Percentiles rank a stretch among this genome's conserved stretches.
These are phyloP conservation scores for Myotis vivesi DNA, from an alignment of 2,797 vertebrate genomes.

Conservation along the genomic window DNA sequence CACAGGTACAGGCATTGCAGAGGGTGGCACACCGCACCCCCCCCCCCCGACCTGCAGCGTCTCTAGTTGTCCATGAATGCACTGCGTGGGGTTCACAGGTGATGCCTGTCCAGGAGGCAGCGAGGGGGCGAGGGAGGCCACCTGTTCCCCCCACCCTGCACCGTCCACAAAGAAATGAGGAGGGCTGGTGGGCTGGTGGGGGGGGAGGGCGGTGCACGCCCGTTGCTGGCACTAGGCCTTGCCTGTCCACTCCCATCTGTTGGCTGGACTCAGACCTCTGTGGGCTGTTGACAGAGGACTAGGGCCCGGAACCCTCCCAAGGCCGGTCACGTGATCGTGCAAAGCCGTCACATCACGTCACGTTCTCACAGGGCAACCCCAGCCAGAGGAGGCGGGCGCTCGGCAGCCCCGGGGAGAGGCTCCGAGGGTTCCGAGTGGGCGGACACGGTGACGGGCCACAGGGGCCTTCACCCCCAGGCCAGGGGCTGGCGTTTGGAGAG, in stretches of 20 bases:
- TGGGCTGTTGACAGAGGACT: too few species aligned
- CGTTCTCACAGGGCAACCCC: too few species aligned
- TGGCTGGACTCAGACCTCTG: too few species aligned
- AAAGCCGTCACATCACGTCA: too few species aligned
- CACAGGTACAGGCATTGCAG: background rate
- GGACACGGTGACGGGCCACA: fast-evolving
- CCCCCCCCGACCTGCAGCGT: background rate
- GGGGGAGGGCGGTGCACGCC: background rate
- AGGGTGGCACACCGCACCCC: fast-evolving
- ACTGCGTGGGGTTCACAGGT: background rate
- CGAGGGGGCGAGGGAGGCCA: fast-evolving
- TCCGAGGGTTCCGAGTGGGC: fast-evolving
- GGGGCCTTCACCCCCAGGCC: background rate
- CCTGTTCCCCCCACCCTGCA: too few species aligned
- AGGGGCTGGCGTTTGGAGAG: background rate
- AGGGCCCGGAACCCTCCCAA: too few species aligned
- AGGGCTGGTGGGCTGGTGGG: too few species aligned
- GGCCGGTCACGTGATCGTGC: too few species aligned
- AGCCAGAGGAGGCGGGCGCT: too few species aligned
- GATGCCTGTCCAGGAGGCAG: background rate
- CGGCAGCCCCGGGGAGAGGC: too few species aligned
- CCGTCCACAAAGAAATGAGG: too few species aligned
- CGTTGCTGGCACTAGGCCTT: background rate
- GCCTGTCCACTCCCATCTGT: background rate
- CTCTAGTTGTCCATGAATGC: fast-evolving